Conservation (phyloP, 2,888 invertebrate genomes). For the Acleris laterana region DNA sequence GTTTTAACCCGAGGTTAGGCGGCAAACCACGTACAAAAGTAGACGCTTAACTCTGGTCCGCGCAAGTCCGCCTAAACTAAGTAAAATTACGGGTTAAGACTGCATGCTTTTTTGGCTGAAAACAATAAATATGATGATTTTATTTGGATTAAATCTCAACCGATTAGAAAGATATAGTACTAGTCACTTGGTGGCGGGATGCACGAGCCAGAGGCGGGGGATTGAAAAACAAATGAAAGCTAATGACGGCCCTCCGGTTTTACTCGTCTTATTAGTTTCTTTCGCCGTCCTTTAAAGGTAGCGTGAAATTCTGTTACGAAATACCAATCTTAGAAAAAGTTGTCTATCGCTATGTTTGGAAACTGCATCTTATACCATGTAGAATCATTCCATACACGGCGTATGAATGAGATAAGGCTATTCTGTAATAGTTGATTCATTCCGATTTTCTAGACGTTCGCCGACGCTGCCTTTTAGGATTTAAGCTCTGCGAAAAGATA, state of each 20-base stretch:
- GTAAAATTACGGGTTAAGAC: no score
- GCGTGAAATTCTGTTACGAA: slow-evolving; percentile 38
- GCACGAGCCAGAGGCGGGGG: no score
- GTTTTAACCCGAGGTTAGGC: no score
- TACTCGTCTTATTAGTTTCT: slow-evolving; percentile 21
- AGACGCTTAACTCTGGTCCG: no score
- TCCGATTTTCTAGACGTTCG: slow-evolving; percentile 25
- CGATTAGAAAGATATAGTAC: no score
- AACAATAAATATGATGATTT: no score
- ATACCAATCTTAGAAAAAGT: slow-evolving; percentile 38
- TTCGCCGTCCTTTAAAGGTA: slow-evolving; percentile 19
- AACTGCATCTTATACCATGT: slow-evolving; percentile 4
- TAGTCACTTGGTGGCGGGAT: no score
- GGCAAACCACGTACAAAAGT: no score
- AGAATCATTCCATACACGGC: slow-evolving; percentile 13
- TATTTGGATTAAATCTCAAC: no score
- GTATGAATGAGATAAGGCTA: slow-evolving; percentile 27
- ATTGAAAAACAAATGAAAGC: no score
- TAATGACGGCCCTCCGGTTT: background rate
- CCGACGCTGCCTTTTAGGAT: slow-evolving; percentile 15
- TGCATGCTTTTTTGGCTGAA: no score
- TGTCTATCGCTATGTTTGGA: slow-evolving; percentile 23
- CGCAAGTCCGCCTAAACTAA: no score
- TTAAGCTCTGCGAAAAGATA: slow-evolving; percentile 1
- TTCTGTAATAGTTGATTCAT: slow-evolving; percentile 20